These are phyloP conservation scores for Chroicocephalus ridibundus DNA, from an alignment of 2,113 vertebrate species.

Conservation along the genomic window DNA sequence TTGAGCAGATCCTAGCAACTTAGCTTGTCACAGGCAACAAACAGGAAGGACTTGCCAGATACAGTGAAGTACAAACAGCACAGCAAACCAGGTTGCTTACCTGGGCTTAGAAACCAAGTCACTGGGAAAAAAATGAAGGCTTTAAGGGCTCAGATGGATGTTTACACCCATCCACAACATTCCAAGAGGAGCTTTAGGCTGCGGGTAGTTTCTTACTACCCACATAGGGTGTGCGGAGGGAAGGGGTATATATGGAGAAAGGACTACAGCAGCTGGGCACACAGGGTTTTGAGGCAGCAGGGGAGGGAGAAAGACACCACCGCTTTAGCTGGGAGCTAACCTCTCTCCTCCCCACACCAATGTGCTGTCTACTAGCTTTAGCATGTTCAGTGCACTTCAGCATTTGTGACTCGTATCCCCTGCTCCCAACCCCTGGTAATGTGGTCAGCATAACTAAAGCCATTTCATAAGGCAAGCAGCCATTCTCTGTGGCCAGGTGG, in stretches of 20 bases:
- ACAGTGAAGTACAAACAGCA: background rate
- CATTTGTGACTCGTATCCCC: background rate
- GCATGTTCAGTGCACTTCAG: background rate
- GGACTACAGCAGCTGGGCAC: background rate
- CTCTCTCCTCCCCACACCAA: background rate
- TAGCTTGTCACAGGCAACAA: background rate
- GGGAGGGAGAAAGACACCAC: accelerated
- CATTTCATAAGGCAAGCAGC: background rate
- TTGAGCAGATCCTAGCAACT: background rate
- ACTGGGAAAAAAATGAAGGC: background rate
- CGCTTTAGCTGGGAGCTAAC: background rate
- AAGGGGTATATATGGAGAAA: background rate
- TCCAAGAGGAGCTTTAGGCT: background rate
- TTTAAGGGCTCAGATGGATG: background rate
- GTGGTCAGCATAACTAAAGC: background rate
- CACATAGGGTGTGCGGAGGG: background rate
- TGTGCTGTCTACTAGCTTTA: background rate
- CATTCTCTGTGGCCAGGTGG: background rate
- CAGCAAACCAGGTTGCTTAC: background rate
- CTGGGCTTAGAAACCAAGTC: background rate
- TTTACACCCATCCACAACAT: background rate
- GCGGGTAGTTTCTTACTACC: background rate
- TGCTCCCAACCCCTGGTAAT: accelerated
- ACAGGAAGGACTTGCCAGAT: background rate
- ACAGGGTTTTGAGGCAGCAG: background rate